Base-by-base conservation (phyloP, 2,113 vertebrate genomes). In the Physeter macrocephalus region DNA sequence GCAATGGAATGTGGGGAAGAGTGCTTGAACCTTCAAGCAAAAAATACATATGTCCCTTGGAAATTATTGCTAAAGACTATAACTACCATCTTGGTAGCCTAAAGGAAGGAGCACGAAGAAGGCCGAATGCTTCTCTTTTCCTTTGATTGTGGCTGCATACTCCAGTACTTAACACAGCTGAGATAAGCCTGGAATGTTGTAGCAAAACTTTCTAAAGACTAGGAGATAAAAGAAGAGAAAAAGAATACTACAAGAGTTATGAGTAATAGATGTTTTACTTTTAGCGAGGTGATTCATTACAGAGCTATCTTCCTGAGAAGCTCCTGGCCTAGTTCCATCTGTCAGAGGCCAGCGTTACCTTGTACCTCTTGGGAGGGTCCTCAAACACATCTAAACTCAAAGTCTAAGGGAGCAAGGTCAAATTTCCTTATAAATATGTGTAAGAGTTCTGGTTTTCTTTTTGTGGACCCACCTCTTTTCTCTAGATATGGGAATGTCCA, bases 131-230 rank as follows among this genome's bases (percentile, higher is more conserved):
- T 77, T 64, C 13, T 72, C 31, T 52, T 69, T 52, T 57, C 31
- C 59, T 46, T 52, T 57, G 69, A 88, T 88, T 64, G 41, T 59
- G 6, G 64, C 59, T 86, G 36, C 27, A 0, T 43, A 6, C n/a
- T 17, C 39, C 2, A 31, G n/a, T 54, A 6, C 43, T 49, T 36
- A 90, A 23, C 15, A 41, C 6, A 88, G 11, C 29, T 83, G 57
- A 93, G 74, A 90, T 90, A 93, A 90, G 41, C 59, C 69, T 90
- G 49, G 74, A 90, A 87, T 95, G 81, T 61, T 29, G 27, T 27
- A 71, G 20, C 27, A 52, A 29, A 88, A 46, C 43, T 72, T 71
- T 91, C 72, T n/a, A 62, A 86, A 95, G 81, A 61, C 15, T 6
- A 62, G 27, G 52, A 91, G 41, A 18, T 59, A 43, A 41, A 57